These are phyloP conservation scores for Notothenia coriiceps DNA, from an alignment of 2,113 vertebrate species.

Conservation along the genomic window DNA sequence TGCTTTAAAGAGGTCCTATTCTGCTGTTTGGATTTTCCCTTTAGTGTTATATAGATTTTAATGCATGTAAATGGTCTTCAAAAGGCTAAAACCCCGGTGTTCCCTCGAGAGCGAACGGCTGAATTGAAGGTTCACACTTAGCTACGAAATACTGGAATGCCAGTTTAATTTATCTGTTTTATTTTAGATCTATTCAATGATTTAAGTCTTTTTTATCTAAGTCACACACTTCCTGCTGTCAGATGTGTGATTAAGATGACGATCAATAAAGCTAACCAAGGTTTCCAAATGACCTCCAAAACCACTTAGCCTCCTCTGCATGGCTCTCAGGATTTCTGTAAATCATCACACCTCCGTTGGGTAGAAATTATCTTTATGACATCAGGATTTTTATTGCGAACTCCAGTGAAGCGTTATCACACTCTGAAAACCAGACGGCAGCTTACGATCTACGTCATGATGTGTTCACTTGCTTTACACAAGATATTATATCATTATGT, in stretches of 20 bases:
- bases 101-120: not conserved
- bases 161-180: not conserved
- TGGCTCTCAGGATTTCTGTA: not conserved
- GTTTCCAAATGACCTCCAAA: conserved; percentile 28
- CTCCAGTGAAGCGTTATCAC: not conserved
- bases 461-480: not conserved
- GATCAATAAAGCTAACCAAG: conserved; percentile 21
- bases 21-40: too few species aligned
- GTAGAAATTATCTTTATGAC: not conserved
- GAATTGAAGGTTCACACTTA: conserved; percentile 3
- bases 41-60: too few species aligned
- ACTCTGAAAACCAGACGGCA: not conserved
- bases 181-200: not conserved
- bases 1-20: too few species aligned
- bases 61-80: too few species aligned
- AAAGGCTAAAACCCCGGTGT: too few species aligned
- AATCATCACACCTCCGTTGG: not conserved
- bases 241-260: conserved; percentile 9
- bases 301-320: conserved; percentile 4
- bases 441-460: not conserved
- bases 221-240: not conserved
- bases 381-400: too few species aligned
- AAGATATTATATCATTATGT: too few species aligned
- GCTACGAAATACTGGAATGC: not conserved
- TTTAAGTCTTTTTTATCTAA: not conserved